These are phyloP conservation scores for Streblospio benedicti DNA, from an alignment of 1,140 invertebrate genomes.

Conservation along the genomic window DNA sequence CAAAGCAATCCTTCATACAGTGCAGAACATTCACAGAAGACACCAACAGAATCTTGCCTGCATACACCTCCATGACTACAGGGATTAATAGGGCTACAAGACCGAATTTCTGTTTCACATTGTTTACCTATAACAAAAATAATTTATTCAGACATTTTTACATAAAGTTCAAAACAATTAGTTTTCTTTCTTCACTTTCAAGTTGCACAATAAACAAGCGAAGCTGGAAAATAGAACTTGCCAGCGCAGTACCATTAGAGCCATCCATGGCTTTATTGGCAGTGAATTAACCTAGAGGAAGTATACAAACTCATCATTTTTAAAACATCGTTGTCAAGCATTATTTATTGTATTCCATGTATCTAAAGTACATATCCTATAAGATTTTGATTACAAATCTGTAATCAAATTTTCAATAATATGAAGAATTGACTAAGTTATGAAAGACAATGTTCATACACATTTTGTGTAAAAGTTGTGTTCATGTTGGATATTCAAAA, in stretches of 20 bases:
- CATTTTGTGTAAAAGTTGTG: too few species aligned
- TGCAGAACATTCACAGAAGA: constrained; percentile 13
- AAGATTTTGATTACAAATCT: too few species aligned
- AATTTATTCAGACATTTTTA: not conserved
- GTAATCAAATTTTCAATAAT: too few species aligned
- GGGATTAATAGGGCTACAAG: constrained; percentile 6
- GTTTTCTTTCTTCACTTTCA: not conserved
- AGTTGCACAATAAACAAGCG: not conserved
- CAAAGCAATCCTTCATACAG: constrained; percentile 18
- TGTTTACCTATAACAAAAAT: constrained; percentile 8
- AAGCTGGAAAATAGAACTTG: not conserved
- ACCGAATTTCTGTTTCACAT: constrained; percentile 8
- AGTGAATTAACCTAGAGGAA: too few species aligned
- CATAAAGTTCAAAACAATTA: not conserved
- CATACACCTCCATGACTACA: constrained; percentile 14
- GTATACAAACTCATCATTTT: too few species aligned
- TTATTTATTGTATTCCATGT: too few species aligned
- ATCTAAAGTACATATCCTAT: too few species aligned
- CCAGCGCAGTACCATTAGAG: not conserved
- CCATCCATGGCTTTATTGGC: not conserved
- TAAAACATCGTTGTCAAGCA: too few species aligned
- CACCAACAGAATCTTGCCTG: constrained; percentile 8
- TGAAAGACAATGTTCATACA: too few species aligned
- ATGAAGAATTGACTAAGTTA: too few species aligned
- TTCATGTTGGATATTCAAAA: too few species aligned